phyloP scores from a whole-genome alignment of 2,113 vertebrate genomes.

The Chaetorhynchus papuensis region DNA sequence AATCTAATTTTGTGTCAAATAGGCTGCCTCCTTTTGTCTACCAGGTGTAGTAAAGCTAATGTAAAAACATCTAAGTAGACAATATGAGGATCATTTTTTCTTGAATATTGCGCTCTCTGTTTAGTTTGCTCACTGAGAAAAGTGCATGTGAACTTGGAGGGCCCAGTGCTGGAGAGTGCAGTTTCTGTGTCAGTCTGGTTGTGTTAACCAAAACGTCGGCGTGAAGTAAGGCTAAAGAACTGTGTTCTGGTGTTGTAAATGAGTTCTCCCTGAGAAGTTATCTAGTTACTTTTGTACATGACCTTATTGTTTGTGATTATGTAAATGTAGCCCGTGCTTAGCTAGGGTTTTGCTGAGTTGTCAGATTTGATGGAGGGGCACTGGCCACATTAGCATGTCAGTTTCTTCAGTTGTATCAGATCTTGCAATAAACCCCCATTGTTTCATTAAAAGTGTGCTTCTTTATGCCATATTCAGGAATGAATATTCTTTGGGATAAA shows the following conservation, averaged over 20 bases:
- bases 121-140: neutral
- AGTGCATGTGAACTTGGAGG: neutral
- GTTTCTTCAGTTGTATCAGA: neutral
- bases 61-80: neutral
- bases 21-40: neutral
- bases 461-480: neutral
- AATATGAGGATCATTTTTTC: neutral
- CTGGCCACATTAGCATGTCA: neutral
- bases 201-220: neutral
- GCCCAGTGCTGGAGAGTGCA: neutral
- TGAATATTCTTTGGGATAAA: neutral
- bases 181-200: neutral
- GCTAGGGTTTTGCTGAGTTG: neutral
- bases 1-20: neutral
- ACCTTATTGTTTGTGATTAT: conserved; percentile 6
- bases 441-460: neutral
- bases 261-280: neutral
- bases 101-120: neutral
- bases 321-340: conserved; percentile 1
- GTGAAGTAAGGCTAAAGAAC: neutral
- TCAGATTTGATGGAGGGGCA: neutral
- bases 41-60: neutral
- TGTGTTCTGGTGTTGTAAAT: neutral
- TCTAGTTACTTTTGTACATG: neutral
- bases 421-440: neutral